Evolutionary conservation across 2,888 invertebrate genomes (phyloP).

Genomic region (Muschampia plurimacula): DNA sequence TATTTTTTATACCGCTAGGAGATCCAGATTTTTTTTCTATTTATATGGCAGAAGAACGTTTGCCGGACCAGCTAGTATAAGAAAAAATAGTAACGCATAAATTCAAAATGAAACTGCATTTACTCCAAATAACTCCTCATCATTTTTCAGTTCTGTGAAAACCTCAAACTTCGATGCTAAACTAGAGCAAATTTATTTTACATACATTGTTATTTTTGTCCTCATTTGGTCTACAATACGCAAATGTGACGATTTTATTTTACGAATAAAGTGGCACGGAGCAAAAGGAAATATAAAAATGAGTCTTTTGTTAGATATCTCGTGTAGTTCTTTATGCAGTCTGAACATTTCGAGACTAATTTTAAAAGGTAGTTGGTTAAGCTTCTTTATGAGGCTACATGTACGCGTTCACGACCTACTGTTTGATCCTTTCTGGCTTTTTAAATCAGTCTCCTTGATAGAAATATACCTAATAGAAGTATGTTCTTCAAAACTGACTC

Average conservation of each 20-base stretch:
- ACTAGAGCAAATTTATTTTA: conserved; percentile 17
- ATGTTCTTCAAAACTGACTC: too few species aligned
- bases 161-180: conserved; percentile 10
- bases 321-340: conserved; percentile 10
- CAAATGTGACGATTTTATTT: conserved; percentile 22
- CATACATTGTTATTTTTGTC: conserved; percentile 22
- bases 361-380: neutral
- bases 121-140: neutral
- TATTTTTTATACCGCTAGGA: too few species aligned
- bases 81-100: too few species aligned
- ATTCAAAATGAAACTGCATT: neutral
- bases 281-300: conserved; percentile 17
- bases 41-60: too few species aligned
- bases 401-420: neutral
- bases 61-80: too few species aligned
- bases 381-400: neutral
- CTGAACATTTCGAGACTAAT: neutral
- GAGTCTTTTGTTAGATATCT: conserved; percentile 18
- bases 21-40: too few species aligned
- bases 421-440: too few species aligned
- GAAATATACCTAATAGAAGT: too few species aligned
- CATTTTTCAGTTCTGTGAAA: neutral
- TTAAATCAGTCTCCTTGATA: neutral
- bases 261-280: conserved; percentile 16
- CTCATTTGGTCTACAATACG: conserved; percentile 15